Conservation (phyloP, 2,113 vertebrate genomes). For the Vimba vimba region DNA sequence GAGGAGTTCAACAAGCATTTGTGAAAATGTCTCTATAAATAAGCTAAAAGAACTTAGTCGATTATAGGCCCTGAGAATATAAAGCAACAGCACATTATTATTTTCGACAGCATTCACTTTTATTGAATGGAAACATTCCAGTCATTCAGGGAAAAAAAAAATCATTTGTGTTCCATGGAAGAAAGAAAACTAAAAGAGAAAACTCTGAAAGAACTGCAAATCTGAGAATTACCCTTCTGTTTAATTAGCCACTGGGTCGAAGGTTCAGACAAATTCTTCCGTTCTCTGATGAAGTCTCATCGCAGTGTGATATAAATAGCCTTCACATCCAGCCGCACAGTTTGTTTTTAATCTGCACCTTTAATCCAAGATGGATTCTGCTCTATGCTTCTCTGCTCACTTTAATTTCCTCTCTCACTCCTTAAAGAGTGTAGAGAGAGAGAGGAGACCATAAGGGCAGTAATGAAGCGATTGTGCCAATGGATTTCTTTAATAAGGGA, state of each 20-base stretch:
- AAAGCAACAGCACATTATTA: too few species aligned
- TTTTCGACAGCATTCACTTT: background rate
- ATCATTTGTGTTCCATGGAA: background rate
- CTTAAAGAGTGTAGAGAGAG: conserved; percentile 15
- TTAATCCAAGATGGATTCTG: conserved; percentile 57
- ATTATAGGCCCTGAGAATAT: too few species aligned
- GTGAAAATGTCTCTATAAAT: too few species aligned
- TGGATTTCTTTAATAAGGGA: conserved; percentile 38
- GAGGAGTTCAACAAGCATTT: too few species aligned
- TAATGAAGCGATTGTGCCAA: conserved; percentile 25
- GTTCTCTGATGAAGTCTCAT: conserved; percentile 44
- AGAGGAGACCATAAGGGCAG: conserved; percentile 34
- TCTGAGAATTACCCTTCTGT: background rate
- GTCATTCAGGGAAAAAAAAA: background rate
- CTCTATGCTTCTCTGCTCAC: conserved; percentile 49
- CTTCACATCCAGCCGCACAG: conserved; percentile 14
- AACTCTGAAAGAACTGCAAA: background rate
- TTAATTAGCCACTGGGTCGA: conserved; percentile 40
- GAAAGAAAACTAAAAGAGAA: background rate
- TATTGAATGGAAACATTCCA: background rate
- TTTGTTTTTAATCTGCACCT: conserved; percentile 48
- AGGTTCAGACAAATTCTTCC: conserved; percentile 25
- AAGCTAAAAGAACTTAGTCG: too few species aligned
- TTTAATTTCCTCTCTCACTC: conserved; percentile 61
- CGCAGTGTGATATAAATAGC: conserved; percentile 8